Conservation (phyloP, 2,888 invertebrate genomes). For the Eupithecia pulchellata region DNA sequence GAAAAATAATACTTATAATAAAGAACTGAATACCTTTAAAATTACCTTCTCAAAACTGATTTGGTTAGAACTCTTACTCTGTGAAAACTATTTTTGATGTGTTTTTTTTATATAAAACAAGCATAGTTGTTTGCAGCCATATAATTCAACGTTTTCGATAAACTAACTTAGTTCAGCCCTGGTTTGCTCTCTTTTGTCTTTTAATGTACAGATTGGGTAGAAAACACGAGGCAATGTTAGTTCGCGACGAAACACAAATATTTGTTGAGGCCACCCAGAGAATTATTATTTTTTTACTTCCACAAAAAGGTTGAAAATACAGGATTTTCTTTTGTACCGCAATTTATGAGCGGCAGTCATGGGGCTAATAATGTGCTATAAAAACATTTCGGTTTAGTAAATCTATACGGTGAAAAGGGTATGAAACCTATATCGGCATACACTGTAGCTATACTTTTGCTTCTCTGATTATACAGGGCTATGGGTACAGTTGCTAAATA, state of each 20-base stretch:
- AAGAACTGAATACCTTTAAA: not conserved
- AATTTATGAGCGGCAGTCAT: slow-evolving; percentile 25
- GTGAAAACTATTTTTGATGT: too few relatives aligned
- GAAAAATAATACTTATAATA: not conserved
- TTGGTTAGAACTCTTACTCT: too few relatives aligned
- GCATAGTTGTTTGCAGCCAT: not conserved
- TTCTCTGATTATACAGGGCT: too few relatives aligned
- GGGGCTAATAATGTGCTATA: slow-evolving; percentile 22
- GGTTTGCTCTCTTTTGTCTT: not conserved
- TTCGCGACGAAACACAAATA: slow-evolving; percentile 30
- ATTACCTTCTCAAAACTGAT: not conserved
- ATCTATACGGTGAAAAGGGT: not conserved
- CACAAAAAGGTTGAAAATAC: slow-evolving; percentile 28
- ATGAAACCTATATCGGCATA: too few relatives aligned
- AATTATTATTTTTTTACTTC: slow-evolving; percentile 21
- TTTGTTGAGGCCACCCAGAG: slow-evolving; percentile 22
- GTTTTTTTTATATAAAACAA: not conserved
- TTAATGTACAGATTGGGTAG: slow-evolving; percentile 23
- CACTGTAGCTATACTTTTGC: too few relatives aligned
- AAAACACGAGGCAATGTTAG: slow-evolving; percentile 31
- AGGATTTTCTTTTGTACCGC: slow-evolving; percentile 26
- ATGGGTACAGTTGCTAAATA: too few relatives aligned
- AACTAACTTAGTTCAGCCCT: not conserved
- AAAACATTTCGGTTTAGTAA: not conserved
- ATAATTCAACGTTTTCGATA: too few relatives aligned